phyloP scores from a whole-genome alignment of 92 coral and sea anemone species.

The Hydrozoanthus gracilis region DNA sequence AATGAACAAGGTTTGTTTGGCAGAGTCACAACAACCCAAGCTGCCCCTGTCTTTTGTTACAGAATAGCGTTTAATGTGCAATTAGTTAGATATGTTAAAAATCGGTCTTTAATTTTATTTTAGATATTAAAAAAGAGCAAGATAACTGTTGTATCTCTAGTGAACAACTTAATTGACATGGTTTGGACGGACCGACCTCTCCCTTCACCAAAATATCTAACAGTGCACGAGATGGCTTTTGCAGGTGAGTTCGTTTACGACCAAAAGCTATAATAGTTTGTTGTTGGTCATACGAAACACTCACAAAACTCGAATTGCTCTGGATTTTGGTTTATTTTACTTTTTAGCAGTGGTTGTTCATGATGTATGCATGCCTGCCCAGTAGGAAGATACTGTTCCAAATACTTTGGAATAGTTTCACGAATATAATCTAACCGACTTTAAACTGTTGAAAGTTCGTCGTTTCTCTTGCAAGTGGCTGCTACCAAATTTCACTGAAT shows the following conservation, averaged over 20 bases:
- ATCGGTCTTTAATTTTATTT: background rate
- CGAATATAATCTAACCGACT: too few species aligned
- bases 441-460: too few species aligned
- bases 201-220: conserved; percentile 47
- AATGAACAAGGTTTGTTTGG: conserved; percentile 63
- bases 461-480: too few species aligned
- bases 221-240: conserved; percentile 69
- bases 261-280: too few species aligned
- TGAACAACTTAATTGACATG: conserved; percentile 77
- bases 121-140: conserved; percentile 70
- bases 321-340: too few species aligned
- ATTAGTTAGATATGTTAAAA: background rate
- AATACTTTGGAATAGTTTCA: too few species aligned
- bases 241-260: conserved; percentile 66
- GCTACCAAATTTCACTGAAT: too few species aligned
- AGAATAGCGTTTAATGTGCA: too few species aligned
- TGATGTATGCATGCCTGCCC: too few species aligned
- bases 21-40: background rate
- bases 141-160: conserved; percentile 66
- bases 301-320: background rate
- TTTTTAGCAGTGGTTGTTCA: too few species aligned
- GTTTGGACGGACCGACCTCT: conserved; percentile 79
- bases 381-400: too few species aligned
- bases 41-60: background rate
- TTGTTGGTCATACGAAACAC: background rate